These are phyloP conservation scores for Fulica atra DNA, from an alignment of 2,113 vertebrate genomes.

Conservation along the genomic window DNA sequence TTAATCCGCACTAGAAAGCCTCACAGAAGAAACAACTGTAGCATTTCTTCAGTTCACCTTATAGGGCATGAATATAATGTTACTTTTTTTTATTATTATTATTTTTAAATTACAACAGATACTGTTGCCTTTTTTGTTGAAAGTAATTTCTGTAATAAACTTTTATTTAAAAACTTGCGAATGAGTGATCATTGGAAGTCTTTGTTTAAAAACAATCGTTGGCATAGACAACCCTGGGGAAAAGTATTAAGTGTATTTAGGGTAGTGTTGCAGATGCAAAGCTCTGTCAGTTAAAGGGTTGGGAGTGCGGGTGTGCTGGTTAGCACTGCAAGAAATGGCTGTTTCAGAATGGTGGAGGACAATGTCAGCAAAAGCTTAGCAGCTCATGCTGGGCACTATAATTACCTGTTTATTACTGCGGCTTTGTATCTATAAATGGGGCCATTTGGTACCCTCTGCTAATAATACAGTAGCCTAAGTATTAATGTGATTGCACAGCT, in stretches of 20 bases:
- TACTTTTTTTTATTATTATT: neutral
- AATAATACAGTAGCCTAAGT: neutral
- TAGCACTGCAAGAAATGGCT: neutral
- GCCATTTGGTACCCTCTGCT: neutral
- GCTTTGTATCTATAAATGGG: neutral
- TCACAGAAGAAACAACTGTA: constrained; percentile 55
- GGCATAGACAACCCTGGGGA: too few relatives aligned
- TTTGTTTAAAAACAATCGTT: neutral
- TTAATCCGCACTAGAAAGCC: constrained; percentile 16
- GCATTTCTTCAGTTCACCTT: constrained; percentile 64
- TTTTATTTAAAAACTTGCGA: constrained; percentile 82
- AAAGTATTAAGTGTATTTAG: neutral
- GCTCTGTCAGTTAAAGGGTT: neutral
- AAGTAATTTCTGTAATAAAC: constrained; percentile 86
- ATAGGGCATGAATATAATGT: constrained; percentile 64
- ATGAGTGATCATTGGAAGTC: neutral
- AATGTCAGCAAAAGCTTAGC: neutral
- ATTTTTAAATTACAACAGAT: constrained; percentile 26
- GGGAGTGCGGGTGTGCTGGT: neutral
- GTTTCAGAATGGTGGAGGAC: neutral
- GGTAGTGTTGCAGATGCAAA: neutral
- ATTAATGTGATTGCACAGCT: neutral
- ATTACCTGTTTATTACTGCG: neutral
- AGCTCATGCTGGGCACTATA: neutral
- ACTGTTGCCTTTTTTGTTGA: constrained; percentile 68